phyloP scores from a whole-genome alignment of 92 coral and sea anemone species.

The Paramuricea clavata region DNA sequence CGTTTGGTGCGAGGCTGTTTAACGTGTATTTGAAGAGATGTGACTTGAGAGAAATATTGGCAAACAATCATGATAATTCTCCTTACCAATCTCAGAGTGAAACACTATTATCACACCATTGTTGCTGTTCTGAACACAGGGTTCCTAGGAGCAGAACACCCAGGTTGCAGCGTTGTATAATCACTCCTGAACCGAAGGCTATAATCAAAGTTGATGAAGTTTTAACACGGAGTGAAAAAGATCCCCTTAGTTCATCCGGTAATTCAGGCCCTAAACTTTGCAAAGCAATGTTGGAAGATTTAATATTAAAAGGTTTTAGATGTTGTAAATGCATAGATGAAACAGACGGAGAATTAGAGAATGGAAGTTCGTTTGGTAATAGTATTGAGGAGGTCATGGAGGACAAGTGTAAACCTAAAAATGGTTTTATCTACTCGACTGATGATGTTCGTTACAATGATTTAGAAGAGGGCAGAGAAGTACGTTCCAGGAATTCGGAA shows the following conservation, averaged over 20 bases:
- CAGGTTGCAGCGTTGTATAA: neutral
- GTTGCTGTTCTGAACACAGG: conserved; percentile 18
- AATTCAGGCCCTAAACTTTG: conserved; percentile 3
- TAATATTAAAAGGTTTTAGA: conserved; percentile 30
- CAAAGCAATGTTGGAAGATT: conserved; percentile 40
- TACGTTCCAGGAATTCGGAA: neutral
- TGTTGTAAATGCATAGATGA: conserved; percentile 44
- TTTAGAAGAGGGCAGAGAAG: neutral
- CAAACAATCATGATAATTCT: conserved; percentile 72
- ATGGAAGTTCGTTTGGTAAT: neutral
- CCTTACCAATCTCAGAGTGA: conserved; percentile 68
- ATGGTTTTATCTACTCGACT: neutral
- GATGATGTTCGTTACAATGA: neutral
- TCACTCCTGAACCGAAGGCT: neutral
- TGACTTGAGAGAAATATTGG: conserved; percentile 72
- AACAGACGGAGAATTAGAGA: conserved; percentile 8
- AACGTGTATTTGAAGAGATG: conserved; percentile 76
- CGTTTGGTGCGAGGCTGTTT: conserved; percentile 92
- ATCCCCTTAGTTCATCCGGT: conserved; percentile 19
- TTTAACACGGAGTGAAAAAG: conserved; percentile 8
- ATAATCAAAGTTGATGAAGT: neutral
- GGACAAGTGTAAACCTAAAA: neutral
- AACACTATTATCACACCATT: neutral
- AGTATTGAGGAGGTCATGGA: neutral
- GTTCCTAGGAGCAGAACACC: neutral